These are phyloP conservation scores for Agonopterix arenella DNA, from an alignment of 2,888 invertebrate genomes.

Conservation along the genomic window DNA sequence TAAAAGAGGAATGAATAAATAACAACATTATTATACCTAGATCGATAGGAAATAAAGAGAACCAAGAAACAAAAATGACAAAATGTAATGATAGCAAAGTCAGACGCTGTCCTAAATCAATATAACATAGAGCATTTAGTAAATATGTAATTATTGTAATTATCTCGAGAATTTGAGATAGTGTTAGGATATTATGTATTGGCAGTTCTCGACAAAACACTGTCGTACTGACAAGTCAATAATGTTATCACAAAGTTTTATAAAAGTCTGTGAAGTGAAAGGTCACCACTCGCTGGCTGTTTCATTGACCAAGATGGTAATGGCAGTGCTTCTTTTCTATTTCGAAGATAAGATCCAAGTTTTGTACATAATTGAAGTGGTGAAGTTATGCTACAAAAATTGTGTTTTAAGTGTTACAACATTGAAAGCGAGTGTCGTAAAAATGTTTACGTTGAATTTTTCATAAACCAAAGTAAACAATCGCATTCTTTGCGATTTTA, in stretches of 20 bases:
- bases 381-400: neutral
- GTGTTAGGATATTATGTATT: constrained; percentile 25
- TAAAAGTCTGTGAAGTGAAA: no score
- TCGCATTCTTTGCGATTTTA: constrained; percentile 22
- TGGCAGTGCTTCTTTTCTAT: neutral
- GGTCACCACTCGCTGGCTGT: no score
- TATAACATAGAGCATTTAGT: constrained; percentile 5
- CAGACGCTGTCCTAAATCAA: constrained; percentile 9
- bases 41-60: no score
- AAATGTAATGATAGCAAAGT: neutral
- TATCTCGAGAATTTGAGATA: neutral
- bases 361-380: neutral
- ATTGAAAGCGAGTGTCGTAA: constrained; percentile 31
- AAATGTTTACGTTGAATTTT: neutral
- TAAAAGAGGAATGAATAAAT: no score
- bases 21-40: no score
- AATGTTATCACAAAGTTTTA: constrained; percentile 25
- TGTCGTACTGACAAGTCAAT: constrained; percentile 16
- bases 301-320: no score
- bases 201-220: constrained; percentile 16
- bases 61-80: neutral
- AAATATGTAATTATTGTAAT: no score
- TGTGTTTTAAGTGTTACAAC: constrained; percentile 28
- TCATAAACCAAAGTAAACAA: neutral
- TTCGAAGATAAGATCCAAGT: neutral